Conservation (phyloP, 2,113 vertebrate species). For the Carlito syrichta region DNA sequence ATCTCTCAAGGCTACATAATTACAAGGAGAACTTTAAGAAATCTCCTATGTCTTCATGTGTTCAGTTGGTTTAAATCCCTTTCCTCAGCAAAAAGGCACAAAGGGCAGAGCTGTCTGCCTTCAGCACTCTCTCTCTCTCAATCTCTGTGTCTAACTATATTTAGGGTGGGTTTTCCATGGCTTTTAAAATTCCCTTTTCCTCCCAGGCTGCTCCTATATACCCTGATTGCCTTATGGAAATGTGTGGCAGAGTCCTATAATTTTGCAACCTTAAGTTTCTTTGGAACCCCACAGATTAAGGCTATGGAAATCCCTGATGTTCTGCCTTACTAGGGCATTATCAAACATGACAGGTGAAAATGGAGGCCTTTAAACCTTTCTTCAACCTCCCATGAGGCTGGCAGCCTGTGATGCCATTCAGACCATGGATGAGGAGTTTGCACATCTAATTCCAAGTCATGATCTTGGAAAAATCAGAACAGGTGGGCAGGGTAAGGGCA, state of each 20-base stretch:
- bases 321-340: not conserved
- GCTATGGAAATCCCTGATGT: not conserved
- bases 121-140: too few species aligned
- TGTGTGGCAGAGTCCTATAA: not conserved
- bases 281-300: not conserved
- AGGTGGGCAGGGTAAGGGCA: not conserved
- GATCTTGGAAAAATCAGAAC: not conserved
- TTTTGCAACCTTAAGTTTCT: not conserved
- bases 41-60: not conserved
- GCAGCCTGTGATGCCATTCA: not conserved
- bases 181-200: not conserved
- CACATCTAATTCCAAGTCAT: not conserved
- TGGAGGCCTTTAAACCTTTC: not conserved
- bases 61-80: not conserved
- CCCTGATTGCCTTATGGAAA: not conserved
- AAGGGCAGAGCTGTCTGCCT: not conserved
- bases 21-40: constrained; percentile 3
- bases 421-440: not conserved
- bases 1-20: not conserved
- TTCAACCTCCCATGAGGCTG: not conserved
- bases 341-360: not conserved
- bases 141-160: not conserved
- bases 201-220: not conserved
- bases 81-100: not conserved
- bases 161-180: not conserved